Conservation (phyloP, 2,888 invertebrate species). For the Callyntrura guangdongensis region DNA sequence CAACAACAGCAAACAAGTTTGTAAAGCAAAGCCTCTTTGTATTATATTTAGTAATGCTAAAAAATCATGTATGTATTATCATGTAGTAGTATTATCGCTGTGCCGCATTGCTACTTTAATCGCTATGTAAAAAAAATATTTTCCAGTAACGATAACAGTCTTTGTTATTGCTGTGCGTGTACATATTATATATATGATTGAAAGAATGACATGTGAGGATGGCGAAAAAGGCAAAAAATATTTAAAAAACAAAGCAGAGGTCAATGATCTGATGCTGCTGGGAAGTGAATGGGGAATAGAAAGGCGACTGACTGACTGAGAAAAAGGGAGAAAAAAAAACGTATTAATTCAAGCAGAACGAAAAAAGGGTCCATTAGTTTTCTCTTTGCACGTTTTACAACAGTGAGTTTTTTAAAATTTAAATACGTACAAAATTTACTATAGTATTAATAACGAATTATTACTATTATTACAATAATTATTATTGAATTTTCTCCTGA, state of each 20-base stretch:
- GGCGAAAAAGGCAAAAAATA: too few relatives aligned
- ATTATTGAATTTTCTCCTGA: neutral
- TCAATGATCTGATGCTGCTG: neutral
- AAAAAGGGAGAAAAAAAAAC: too few relatives aligned
- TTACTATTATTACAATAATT: neutral
- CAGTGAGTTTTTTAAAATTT: slow-evolving; percentile 36
- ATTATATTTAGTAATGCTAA: too few relatives aligned
- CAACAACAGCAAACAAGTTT: too few relatives aligned
- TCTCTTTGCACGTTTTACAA: neutral
- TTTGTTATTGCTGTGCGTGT: too few relatives aligned
- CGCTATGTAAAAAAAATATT: neutral
- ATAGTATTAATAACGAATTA: neutral
- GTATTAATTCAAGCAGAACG: neutral
- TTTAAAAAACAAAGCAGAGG: neutral
- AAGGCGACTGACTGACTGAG: too few relatives aligned
- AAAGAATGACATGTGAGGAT: neutral
- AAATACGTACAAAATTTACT: neutral
- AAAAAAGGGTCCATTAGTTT: neutral
- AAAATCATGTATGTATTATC: too few relatives aligned
- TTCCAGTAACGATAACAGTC: neutral
- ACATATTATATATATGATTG: neutral
- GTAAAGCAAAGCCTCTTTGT: too few relatives aligned
- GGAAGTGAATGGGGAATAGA: neutral
- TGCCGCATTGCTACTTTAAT: too few relatives aligned
- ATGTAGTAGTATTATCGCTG: too few relatives aligned